phyloP scores from a whole-genome alignment of 2,113 vertebrate genomes.

The Argyrosomus japonicus region DNA sequence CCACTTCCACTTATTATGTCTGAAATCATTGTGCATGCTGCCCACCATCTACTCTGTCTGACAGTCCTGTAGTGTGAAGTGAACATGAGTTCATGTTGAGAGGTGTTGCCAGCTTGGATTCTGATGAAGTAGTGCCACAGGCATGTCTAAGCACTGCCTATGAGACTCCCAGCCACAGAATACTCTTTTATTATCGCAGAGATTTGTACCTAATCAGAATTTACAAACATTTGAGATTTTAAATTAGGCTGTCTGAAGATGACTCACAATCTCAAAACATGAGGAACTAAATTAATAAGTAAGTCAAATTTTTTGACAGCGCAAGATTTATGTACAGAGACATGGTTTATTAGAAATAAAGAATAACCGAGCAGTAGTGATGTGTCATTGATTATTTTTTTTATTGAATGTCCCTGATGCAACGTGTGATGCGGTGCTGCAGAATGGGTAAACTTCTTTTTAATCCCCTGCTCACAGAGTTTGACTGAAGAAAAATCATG shows the following conservation, averaged over 20 bases:
- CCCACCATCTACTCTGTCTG: background rate
- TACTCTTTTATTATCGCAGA: background rate
- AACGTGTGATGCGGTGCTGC: slow-evolving; percentile 32
- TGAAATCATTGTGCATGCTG: no score
- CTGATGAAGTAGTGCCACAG: background rate
- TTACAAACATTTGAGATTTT: background rate
- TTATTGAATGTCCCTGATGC: slow-evolving; percentile 50
- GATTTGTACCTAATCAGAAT: background rate
- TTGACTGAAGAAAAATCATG: background rate
- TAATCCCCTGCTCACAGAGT: slow-evolving; percentile 8
- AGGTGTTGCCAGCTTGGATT: background rate
- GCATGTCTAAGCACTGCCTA: background rate
- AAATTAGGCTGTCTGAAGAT: background rate
- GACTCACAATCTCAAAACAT: background rate
- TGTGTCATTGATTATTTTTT: slow-evolving; percentile 42
- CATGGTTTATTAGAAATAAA: background rate
- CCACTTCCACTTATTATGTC: no score
- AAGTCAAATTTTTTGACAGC: background rate
- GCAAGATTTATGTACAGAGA: background rate
- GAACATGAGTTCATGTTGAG: background rate
- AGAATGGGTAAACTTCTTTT: slow-evolving; percentile 48
- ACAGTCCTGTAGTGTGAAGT: background rate
- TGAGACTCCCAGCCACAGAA: no score
- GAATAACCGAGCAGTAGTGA: background rate
- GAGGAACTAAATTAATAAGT: background rate